A percentile compares a stretch with the other conserved stretches of the same genome.
Conservation (phyloP, 1,140 invertebrate genomes). For the Dufourea novaeangliae region DNA sequence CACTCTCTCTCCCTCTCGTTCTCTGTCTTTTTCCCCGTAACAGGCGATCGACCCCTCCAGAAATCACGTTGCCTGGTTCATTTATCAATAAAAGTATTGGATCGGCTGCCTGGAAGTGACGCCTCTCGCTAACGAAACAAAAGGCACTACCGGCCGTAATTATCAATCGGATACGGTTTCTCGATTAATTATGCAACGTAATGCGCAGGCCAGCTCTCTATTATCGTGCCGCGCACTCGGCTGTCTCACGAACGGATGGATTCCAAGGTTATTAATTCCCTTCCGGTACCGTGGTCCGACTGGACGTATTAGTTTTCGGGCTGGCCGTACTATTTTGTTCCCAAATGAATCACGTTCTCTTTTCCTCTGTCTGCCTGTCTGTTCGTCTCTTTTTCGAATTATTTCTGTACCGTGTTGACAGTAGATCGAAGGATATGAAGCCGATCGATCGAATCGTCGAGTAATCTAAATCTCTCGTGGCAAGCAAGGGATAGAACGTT, state of each 20-base stretch:
- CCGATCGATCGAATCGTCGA: constrained; percentile 23
- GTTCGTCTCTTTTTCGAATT: background rate
- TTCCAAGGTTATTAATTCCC: constrained; percentile 46
- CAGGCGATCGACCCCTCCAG: constrained; percentile 2
- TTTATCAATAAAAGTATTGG: constrained; percentile 52
- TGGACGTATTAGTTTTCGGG: constrained; percentile 17
- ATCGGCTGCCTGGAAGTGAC: constrained; percentile 32
- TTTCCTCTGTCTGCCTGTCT: background rate
- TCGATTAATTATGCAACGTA: constrained; percentile 49
- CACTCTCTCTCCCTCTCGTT: background rate
- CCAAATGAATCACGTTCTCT: constrained; percentile 31
- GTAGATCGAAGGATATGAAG: background rate
- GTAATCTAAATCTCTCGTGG: constrained; percentile 4
- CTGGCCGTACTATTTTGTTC: constrained; percentile 2
- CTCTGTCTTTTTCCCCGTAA: background rate
- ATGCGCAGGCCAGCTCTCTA: background rate
- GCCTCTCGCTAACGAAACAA: constrained; percentile 35
- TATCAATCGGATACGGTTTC: constrained; percentile 37
- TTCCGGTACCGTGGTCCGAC: background rate
- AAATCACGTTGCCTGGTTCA: constrained; percentile 30
- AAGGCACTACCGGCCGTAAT: constrained; percentile 14
- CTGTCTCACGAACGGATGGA: background rate
- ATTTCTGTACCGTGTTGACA: background rate
- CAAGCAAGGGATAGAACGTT: constrained; percentile 6
- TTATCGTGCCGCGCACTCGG: background rate